These are phyloP conservation scores for Centropyge bicolor DNA, from an alignment of 2,797 vertebrate species.

Conservation along the genomic window DNA sequence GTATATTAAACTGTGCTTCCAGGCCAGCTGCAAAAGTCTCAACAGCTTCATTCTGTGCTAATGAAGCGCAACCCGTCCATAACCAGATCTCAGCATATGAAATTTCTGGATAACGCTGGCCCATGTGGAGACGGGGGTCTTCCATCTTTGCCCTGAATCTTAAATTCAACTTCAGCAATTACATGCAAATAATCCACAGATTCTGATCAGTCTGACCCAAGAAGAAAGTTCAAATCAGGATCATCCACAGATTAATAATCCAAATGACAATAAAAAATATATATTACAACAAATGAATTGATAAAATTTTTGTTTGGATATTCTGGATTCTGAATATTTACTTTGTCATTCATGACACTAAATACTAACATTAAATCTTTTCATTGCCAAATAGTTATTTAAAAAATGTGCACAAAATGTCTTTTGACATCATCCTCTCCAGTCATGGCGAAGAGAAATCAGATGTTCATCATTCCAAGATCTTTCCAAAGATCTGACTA, in stretches of 20 bases:
- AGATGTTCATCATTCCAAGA: slow-evolving; percentile 27
- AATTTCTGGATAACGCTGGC: slow-evolving; percentile 57
- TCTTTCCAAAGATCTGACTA: slow-evolving; percentile 61
- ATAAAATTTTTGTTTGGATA: slow-evolving; percentile 5
- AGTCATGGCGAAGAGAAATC: slow-evolving; percentile 19
- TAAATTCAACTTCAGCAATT: slow-evolving; percentile 61
- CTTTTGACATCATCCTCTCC: slow-evolving; percentile 21
- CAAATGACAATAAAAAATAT: slow-evolving; percentile 26
- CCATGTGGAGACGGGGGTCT: slow-evolving; percentile 29
- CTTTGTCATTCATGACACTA: neutral
- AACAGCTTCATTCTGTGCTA: slow-evolving; percentile 70
- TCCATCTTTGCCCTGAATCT: slow-evolving; percentile 56
- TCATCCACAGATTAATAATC: slow-evolving; percentile 21
- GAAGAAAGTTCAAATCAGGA: slow-evolving; percentile 43
- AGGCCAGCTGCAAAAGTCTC: slow-evolving; percentile 71
- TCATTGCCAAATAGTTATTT: neutral
- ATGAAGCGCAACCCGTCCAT: slow-evolving; percentile 74
- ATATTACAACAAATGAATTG: slow-evolving; percentile 9
- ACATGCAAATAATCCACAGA: slow-evolving; percentile 67
- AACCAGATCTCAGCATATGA: slow-evolving; percentile 71
- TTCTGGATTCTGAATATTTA: slow-evolving; percentile 1
- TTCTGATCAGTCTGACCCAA: slow-evolving; percentile 37
- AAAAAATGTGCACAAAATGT: slow-evolving; percentile 7
- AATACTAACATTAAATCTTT: slow-evolving; percentile 3
- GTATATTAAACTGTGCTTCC: slow-evolving; percentile 73